Conservation (phyloP, 2,888 invertebrate genomes). For the Drosophila cracens region DNA sequence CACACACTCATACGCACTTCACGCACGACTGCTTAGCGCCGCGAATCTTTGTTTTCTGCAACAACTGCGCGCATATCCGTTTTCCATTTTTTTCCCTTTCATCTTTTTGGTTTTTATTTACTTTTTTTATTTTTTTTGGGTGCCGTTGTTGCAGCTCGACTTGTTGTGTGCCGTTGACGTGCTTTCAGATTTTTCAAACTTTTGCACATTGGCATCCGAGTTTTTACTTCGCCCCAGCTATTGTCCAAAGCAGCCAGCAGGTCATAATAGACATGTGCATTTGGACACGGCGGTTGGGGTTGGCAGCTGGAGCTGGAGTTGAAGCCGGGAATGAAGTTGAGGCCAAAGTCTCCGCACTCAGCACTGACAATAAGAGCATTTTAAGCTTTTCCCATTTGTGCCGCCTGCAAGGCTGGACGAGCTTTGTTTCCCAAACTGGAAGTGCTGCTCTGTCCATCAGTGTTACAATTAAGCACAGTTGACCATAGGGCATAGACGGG, state of each 20-base stretch:
- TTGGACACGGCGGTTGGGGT: conserved; percentile 10
- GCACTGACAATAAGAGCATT: conserved; percentile 66
- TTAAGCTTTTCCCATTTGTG: conserved; percentile 46
- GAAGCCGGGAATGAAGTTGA: conserved; percentile 5
- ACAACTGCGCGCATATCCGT: conserved; percentile 73
- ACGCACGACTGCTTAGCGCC: conserved; percentile 75
- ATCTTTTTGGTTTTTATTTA: conserved; percentile 13
- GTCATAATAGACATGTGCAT: conserved; percentile 63
- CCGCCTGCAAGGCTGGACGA: conserved; percentile 31
- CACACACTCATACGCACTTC: conserved; percentile 59
- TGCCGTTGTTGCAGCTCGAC: conserved; percentile 34
- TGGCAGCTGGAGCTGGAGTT: neutral
- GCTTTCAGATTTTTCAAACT: conserved; percentile 75
- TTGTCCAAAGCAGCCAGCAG: conserved; percentile 51
- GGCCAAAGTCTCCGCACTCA: conserved; percentile 37
- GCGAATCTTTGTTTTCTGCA: conserved; percentile 77
- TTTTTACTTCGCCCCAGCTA: conserved; percentile 49
- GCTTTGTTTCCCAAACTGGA: conserved; percentile 57
- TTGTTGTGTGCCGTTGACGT: conserved; percentile 66
- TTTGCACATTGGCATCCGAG: conserved; percentile 69
- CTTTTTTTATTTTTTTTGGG: conserved; percentile 8
- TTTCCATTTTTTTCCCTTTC: conserved; percentile 27
- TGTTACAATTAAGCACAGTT: conserved; percentile 57
- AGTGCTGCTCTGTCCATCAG: conserved; percentile 56
- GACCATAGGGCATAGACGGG: conserved; percentile 42